phyloP scores from a whole-genome alignment of 2,797 vertebrate genomes.

The Crocodylus rhombifer region DNA sequence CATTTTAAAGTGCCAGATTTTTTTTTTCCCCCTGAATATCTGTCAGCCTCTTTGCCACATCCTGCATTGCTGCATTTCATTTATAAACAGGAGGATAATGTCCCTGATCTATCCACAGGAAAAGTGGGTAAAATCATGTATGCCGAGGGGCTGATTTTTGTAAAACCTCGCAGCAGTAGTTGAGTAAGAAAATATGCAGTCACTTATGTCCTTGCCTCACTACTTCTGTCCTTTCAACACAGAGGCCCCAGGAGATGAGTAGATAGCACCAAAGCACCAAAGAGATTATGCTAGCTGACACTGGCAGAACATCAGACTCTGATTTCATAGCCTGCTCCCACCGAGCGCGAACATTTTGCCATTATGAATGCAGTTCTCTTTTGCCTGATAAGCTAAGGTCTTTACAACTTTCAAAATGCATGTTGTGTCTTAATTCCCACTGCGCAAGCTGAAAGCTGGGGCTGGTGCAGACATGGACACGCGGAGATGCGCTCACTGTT shows the following conservation, averaged over 20 bases:
- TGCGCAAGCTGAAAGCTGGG: not conserved
- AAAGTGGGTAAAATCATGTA: not conserved
- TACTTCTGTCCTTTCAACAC: not conserved
- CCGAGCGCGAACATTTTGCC: not conserved
- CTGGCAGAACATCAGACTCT: not conserved
- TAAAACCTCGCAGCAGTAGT: not conserved
- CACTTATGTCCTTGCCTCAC: not conserved
- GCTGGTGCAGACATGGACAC: not conserved
- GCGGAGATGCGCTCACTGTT: rapidly evolving
- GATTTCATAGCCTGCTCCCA: not conserved
- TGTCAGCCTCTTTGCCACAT: not conserved
- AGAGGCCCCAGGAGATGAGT: rapidly evolving
- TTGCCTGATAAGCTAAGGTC: not conserved
- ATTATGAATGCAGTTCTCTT: not conserved
- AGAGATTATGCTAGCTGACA: not conserved
- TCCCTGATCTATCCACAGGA: not conserved
- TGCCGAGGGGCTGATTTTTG: not conserved
- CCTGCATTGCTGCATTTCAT: not conserved
- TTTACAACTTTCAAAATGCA: not conserved
- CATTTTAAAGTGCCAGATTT: not conserved
- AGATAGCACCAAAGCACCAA: not conserved
- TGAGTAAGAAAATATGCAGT: not conserved
- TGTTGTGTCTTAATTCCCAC: not conserved
- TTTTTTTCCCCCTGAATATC: not conserved
- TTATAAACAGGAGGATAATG: not conserved